Evolutionary conservation across 2,888 invertebrate species (phyloP).

Genomic region (Eristalinus sepulchralis): DNA sequence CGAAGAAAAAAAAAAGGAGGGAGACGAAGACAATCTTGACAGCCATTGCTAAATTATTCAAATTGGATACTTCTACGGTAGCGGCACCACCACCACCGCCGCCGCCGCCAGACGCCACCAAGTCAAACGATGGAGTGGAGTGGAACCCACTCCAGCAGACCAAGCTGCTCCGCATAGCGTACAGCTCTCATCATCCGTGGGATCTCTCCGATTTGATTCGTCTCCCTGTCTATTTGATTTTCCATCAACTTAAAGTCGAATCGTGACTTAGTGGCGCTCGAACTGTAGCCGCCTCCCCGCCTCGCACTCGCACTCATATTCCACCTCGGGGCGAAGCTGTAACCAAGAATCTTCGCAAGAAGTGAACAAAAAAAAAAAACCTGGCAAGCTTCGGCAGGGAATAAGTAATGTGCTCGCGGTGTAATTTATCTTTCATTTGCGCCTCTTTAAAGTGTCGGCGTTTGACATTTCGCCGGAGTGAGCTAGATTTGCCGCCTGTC

Average conservation of each 20-base stretch:
- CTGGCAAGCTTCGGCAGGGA: constrained; percentile 26
- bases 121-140: constrained; percentile 60
- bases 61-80: constrained; percentile 71
- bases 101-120: not conserved
- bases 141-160: constrained; percentile 44
- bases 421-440: constrained; percentile 69
- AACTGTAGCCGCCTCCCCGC: constrained; percentile 38
- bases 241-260: constrained; percentile 71
- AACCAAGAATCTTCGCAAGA: constrained; percentile 28
- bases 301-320: constrained; percentile 15
- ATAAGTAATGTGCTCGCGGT: constrained; percentile 60
- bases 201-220: constrained; percentile 63
- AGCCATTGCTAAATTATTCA: constrained; percentile 71
- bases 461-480: constrained; percentile 59
- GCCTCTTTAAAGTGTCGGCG: constrained; percentile 66
- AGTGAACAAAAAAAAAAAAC: not conserved
- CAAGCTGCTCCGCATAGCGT: constrained; percentile 19
- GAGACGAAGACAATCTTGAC: constrained; percentile 70
- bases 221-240: constrained; percentile 66
- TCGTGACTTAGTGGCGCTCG: constrained; percentile 70
- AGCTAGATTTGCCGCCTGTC: constrained; percentile 44
- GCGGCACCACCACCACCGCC: constrained; percentile 37
- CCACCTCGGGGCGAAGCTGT: constrained; percentile 32
- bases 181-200: constrained; percentile 66
- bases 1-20: constrained; percentile 33